A percentile compares a stretch with the other conserved stretches of the same genome.
Evolutionary conservation across 1,140 invertebrate species (phyloP).

Genomic region (Euura lappo): DNA sequence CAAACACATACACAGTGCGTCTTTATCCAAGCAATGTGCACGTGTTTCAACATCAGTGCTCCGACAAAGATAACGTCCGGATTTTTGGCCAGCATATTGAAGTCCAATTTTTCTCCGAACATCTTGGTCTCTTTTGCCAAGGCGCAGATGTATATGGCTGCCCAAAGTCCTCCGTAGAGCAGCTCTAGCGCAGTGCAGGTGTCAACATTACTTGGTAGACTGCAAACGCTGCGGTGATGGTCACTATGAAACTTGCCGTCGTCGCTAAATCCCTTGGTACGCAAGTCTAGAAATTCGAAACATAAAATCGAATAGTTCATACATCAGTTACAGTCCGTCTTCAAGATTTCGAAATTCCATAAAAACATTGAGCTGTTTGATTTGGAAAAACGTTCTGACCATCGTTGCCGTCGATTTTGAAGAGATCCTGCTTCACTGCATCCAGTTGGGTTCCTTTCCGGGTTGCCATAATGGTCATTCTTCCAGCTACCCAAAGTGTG

Average conservation of each 20-base stretch:
- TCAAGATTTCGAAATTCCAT: constrained; percentile 21
- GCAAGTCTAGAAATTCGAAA: constrained; percentile 34
- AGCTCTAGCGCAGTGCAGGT: constrained; percentile 74
- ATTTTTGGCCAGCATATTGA: neutral
- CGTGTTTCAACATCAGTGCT: neutral
- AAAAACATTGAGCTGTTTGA: constrained; percentile 14
- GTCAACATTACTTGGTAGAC: constrained; percentile 75
- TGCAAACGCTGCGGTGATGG: constrained; percentile 68
- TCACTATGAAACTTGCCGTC: constrained; percentile 59
- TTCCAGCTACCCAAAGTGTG: constrained; percentile 70
- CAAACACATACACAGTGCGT: neutral
- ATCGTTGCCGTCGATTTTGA: constrained; percentile 49
- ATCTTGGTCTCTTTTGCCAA: neutral
- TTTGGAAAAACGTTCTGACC: constrained; percentile 31
- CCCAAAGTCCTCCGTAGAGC: constrained; percentile 73
- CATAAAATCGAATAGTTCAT: neutral
- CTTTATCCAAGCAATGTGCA: neutral
- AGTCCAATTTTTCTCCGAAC: neutral
- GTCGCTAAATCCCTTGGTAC: constrained; percentile 48
- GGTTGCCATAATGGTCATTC: constrained; percentile 65
- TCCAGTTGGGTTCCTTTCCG: constrained; percentile 59
- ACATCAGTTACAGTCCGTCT: constrained; percentile 42
- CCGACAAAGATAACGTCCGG: neutral
- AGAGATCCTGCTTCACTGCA: constrained; percentile 53
- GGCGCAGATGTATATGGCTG: constrained; percentile 72